phyloP scores from a whole-genome alignment of 2,113 vertebrate species.

The Neotragus pygmaeus region DNA sequence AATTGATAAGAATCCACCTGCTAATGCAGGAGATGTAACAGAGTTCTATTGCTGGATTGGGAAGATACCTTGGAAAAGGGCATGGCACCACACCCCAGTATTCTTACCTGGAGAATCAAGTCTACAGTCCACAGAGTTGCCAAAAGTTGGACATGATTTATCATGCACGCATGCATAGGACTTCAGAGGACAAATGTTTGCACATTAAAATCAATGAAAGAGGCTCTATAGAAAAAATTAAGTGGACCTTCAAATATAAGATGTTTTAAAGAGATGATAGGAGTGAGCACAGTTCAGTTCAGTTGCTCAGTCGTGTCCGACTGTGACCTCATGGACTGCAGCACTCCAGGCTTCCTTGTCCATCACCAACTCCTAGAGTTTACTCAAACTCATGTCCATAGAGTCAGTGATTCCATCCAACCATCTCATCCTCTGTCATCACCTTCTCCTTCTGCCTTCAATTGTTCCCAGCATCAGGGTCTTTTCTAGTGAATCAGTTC shows the following conservation, averaged over 20 bases:
- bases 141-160: background rate
- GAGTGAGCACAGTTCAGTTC: background rate
- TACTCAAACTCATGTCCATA: background rate
- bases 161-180: background rate
- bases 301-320: accelerated
- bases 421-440: background rate
- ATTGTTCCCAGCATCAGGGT: background rate
- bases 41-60: background rate
- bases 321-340: background rate
- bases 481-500: background rate
- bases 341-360: background rate
- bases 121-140: background rate
- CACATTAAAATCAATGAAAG: background rate
- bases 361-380: background rate
- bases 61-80: background rate
- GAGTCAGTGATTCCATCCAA: background rate
- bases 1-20: background rate
- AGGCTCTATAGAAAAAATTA: background rate
- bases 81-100: background rate
- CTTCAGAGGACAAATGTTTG: background rate
- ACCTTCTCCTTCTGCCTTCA: background rate
- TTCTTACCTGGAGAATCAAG: background rate
- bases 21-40: background rate
- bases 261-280: background rate
- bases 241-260: background rate